Evolutionary conservation across 2,113 vertebrate genomes (phyloP).

Genomic region (Melierax canorus): DNA sequence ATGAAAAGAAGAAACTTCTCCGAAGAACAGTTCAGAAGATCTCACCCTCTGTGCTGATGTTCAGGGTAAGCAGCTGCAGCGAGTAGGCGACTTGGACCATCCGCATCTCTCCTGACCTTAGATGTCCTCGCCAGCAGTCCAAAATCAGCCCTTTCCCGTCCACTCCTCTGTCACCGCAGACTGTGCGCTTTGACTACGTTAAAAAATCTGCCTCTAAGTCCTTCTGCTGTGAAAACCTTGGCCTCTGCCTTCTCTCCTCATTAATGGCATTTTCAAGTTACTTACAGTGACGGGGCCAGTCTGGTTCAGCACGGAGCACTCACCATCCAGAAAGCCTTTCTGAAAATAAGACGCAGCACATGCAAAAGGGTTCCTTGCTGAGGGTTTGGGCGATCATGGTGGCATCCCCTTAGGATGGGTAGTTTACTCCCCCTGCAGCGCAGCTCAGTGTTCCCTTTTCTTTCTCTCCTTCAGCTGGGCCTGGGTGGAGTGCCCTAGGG

Average conservation of each 20-base stretch:
- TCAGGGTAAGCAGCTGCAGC: not conserved
- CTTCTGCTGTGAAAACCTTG: not conserved
- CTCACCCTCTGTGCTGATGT: not conserved
- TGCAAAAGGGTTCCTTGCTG: accelerated
- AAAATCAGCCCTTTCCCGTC: not conserved
- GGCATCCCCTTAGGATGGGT: not conserved
- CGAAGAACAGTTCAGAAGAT: not conserved
- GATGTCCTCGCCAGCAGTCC: not conserved
- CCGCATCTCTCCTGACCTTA: not conserved
- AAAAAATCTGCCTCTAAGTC: not conserved
- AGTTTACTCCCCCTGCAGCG: not conserved
- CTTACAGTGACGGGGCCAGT: not conserved
- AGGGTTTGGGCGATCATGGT: not conserved
- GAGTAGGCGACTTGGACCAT: not conserved
- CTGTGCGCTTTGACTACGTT: not conserved
- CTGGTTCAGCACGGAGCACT: not conserved
- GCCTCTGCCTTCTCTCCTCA: not conserved
- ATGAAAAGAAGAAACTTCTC: not conserved
- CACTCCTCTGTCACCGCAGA: not conserved
- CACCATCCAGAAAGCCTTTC: not conserved
- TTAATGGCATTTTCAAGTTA: not conserved
- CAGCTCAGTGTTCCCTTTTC: not conserved
- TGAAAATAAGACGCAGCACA: not conserved
- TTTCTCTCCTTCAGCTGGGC: not conserved
- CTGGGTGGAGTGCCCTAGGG: not conserved